Base-by-base conservation (phyloP, 2,797 vertebrate genomes). In the Pseudomugil gertrudae region DNA sequence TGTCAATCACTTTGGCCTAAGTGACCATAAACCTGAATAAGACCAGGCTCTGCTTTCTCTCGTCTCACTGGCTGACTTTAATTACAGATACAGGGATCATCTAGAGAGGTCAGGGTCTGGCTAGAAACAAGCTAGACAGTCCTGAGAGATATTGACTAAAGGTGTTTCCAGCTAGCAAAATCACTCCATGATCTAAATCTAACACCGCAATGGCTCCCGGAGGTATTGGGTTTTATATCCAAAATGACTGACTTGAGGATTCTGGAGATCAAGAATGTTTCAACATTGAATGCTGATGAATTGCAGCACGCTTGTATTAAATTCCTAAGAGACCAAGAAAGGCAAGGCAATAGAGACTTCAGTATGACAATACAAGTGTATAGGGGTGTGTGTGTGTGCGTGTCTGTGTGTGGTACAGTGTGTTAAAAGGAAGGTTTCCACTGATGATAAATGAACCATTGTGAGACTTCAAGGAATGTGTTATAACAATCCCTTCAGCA, bases 371-470 rank as follows among this genome's bases (percentile, higher is more conserved):
- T 56, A 30, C 29, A n/a, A n/a, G n/a, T n/a, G n/a, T n/a, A n/a
- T n/a, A n/a, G n/a, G 3, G 3, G 3, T 30, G 47, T 29, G 50
- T 58, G 74, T 68, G 61, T 52, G 33, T 60, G 30, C 30, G 45
- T 55, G 52, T 38, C 21, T 38, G 35, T 48, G 40, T 30, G 32
- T 4, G 55, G 43, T 62, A 62, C 32, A 57, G 32, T 15, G 38
- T 0, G 48, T 69, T 61, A 19, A 75, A 68, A 75, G 72, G 63
- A 89, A 75, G 67, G 69, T 80, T 89, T 84, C 83, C 68, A 74
- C 71, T 76, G 79, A 83, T 86, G 86, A 90, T 80, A 87, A 88
- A 90, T 81, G 79, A 85, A 85, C 55, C 38, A 11, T 83, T 81
- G 79, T 74, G 78, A 77, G 77, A 88, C 74, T 79, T 80, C 61